Percentiles rank a stretch among this genome's conserved stretches.
These are phyloP conservation scores for Zosterops pallidus DNA, from an alignment of 2,113 vertebrate species.

Conservation along the genomic window DNA sequence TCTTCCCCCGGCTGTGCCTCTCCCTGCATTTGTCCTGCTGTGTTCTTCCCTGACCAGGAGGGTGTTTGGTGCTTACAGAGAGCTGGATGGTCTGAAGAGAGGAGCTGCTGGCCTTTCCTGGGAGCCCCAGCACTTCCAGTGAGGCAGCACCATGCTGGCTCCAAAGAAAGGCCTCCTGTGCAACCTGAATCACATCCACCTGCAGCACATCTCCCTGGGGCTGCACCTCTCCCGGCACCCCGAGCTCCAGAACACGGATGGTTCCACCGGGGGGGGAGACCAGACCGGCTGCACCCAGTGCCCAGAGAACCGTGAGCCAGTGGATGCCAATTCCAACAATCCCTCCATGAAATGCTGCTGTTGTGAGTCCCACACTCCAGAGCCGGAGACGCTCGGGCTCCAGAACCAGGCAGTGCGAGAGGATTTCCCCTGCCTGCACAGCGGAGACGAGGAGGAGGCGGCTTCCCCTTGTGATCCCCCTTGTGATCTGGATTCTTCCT, in stretches of 20 bases:
- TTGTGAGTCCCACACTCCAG: slow-evolving; percentile 79
- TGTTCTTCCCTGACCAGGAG: neutral
- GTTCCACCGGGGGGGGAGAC: slow-evolving; percentile 49
- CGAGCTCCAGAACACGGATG: slow-evolving; percentile 67
- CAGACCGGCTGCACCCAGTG: slow-evolving; percentile 44
- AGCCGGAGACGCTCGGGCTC: slow-evolving; percentile 23
- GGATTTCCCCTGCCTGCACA: neutral
- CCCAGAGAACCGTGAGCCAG: neutral
- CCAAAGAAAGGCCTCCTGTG: slow-evolving; percentile 76
- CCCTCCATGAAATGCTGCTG: slow-evolving; percentile 87
- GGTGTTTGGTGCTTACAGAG: neutral
- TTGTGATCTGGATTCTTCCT: slow-evolving; percentile 80
- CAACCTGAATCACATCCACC: slow-evolving; percentile 81
- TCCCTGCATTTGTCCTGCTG: neutral
- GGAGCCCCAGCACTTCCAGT: neutral
- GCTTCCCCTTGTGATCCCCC: slow-evolving; percentile 85
- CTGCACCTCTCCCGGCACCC: slow-evolving; percentile 75
- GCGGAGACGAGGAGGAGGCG: slow-evolving; percentile 77
- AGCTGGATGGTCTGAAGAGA: slow-evolving; percentile 14
- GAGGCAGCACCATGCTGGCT: slow-evolving; percentile 70
- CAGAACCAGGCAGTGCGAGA: slow-evolving; percentile 7
- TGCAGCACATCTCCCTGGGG: slow-evolving; percentile 80
- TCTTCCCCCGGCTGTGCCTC: fast-evolving
- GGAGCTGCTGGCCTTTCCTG: neutral
- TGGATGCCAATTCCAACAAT: slow-evolving; percentile 93